phyloP scores from a whole-genome alignment of 2,113 vertebrate genomes.

The Oreocharis arfaki region DNA sequence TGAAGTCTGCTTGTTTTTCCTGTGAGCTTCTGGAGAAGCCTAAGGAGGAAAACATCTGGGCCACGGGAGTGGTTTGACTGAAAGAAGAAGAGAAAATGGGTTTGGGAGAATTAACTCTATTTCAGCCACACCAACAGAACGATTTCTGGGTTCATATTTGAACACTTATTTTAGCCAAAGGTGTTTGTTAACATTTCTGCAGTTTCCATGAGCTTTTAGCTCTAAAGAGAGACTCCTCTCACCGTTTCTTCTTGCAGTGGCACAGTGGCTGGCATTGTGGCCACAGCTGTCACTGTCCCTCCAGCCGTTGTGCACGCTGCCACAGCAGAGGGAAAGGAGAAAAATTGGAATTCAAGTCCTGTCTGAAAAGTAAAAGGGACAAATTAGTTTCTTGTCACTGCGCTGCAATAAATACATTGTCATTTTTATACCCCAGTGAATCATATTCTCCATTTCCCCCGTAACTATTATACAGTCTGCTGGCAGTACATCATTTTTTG shows the following conservation, averaged over 20 bases:
- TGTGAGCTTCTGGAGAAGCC: not conserved
- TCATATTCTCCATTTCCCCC: constrained; percentile 81
- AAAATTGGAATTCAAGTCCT: constrained; percentile 73
- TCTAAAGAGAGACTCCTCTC: not conserved
- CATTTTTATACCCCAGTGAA: constrained; percentile 81
- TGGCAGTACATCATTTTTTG: constrained; percentile 84
- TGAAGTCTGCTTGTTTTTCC: not conserved
- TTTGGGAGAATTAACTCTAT: not conserved
- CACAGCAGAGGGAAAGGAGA: constrained; percentile 30
- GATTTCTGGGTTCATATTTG: not conserved
- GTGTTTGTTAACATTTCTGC: not conserved
- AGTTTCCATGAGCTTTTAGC: not conserved
- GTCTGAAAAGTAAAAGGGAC: constrained; percentile 82
- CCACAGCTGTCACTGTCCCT: not conserved
- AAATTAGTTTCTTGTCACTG: constrained; percentile 82
- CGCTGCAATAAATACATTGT: constrained; percentile 82
- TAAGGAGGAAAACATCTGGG: not conserved
- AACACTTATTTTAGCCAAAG: not conserved
- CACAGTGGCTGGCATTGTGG: not conserved
- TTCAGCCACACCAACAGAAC: not conserved
- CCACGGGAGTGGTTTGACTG: not conserved
- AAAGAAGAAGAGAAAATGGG: not conserved
- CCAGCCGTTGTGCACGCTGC: not conserved
- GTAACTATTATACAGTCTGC: constrained; percentile 85
- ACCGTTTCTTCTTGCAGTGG: not conserved